These are phyloP conservation scores for Crotalus horridus DNA, from an alignment of 2,113 vertebrate genomes.

Conservation along the genomic window DNA sequence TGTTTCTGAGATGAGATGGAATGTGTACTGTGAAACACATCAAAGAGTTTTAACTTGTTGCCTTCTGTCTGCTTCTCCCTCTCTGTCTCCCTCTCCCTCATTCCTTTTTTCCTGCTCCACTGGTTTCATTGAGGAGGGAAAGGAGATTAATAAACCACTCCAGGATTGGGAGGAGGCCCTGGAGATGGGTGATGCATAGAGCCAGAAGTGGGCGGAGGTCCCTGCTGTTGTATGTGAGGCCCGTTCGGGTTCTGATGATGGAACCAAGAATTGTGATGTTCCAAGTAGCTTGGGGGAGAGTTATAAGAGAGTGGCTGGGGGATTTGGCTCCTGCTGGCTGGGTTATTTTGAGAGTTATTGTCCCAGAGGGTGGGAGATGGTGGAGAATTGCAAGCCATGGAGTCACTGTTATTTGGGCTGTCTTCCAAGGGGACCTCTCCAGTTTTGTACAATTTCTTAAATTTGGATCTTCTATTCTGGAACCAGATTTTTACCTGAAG, in stretches of 20 bases:
- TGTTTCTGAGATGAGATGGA: slow-evolving; percentile 55
- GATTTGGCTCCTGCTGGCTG: slow-evolving; percentile 77
- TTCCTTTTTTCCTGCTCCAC: slow-evolving; percentile 7
- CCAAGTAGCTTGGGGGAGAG: slow-evolving; percentile 89
- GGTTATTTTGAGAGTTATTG: slow-evolving; percentile 77
- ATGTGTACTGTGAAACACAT: slow-evolving; percentile 27
- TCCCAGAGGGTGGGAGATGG: slow-evolving; percentile 92
- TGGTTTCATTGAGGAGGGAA: not conserved
- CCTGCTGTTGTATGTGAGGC: slow-evolving; percentile 84
- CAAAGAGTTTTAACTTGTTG: slow-evolving; percentile 19
- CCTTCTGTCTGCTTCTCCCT: slow-evolving; percentile 23
- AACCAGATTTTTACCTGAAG: slow-evolving; percentile 97
- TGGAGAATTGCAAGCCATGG: slow-evolving; percentile 96
- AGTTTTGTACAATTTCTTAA: slow-evolving; percentile 98
- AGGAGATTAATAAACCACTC: slow-evolving; percentile 84
- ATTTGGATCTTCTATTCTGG: slow-evolving; percentile 96
- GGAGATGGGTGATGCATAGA: slow-evolving; percentile 84
- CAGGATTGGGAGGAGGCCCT: slow-evolving; percentile 82
- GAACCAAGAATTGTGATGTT: slow-evolving; percentile 95
- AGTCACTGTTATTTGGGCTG: slow-evolving; percentile 97
- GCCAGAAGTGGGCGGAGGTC: slow-evolving; percentile 66
- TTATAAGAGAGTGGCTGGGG: slow-evolving; percentile 83
- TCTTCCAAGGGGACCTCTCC: slow-evolving; percentile 93
- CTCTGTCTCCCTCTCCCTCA: slow-evolving; percentile 22
- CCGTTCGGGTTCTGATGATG: slow-evolving; percentile 78